A percentile compares a stretch with the other conserved stretches of the same genome.
Evolutionary conservation across 2,888 invertebrate genomes (phyloP).

Genomic region (Pachymerium ferrugineum): DNA sequence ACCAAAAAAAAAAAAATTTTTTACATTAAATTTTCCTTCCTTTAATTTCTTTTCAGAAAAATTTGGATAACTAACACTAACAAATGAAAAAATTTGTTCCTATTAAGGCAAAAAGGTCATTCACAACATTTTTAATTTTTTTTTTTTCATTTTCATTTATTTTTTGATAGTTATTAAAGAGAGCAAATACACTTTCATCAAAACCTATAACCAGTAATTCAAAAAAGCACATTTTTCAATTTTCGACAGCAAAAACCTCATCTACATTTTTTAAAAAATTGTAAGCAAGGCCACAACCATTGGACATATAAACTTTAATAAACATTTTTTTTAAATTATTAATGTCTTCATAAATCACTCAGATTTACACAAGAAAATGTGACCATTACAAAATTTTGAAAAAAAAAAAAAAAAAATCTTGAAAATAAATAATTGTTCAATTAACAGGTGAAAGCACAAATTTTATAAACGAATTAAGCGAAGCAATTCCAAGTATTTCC

Average conservation of each 20-base stretch:
- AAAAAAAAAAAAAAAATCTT: neutral
- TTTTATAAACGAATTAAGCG: neutral
- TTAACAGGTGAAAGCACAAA: neutral
- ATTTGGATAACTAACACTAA: neutral
- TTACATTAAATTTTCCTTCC: too few relatives aligned
- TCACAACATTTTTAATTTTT: neutral
- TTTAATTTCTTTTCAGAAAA: too few relatives aligned
- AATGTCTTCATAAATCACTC: conserved; percentile 16
- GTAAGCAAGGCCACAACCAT: conserved; percentile 21
- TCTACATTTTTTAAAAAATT: neutral
- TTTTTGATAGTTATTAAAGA: too few relatives aligned
- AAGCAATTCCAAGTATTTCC: neutral
- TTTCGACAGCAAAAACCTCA: conserved; percentile 17
- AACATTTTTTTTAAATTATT: neutral
- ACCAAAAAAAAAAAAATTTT: too few relatives aligned
- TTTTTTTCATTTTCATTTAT: too few relatives aligned
- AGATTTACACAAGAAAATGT: neutral
- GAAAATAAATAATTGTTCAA: conserved; percentile 4
- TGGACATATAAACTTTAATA: neutral
- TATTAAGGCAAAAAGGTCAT: conserved; percentile 21
- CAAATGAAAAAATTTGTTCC: conserved; percentile 17
- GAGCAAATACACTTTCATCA: conserved; percentile 14
- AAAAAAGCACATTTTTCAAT: conserved; percentile 12
- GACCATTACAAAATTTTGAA: conserved; percentile 1
- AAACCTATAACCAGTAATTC: conserved; percentile 15